phyloP scores from a whole-genome alignment of 2,888 invertebrate species.

The Drosophila paramelanica region DNA sequence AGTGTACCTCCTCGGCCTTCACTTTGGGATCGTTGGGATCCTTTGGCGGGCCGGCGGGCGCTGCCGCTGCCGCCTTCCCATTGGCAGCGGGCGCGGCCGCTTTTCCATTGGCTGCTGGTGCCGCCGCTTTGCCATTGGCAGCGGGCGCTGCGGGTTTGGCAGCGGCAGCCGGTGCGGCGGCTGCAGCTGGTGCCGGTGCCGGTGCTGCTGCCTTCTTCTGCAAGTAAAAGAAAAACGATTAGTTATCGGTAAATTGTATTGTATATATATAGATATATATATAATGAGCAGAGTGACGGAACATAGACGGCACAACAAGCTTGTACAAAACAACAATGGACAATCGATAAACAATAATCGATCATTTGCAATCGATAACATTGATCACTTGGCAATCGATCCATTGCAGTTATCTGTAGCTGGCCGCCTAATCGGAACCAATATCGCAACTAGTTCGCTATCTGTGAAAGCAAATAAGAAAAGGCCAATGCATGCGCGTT shows the following conservation, averaged over 20 bases:
- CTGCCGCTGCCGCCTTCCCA: constrained; percentile 62
- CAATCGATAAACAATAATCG: constrained; percentile 19
- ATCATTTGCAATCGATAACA: constrained; percentile 31
- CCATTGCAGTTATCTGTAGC: constrained; percentile 24
- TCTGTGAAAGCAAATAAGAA: constrained; percentile 60
- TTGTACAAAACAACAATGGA: constrained; percentile 26
- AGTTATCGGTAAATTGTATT: constrained; percentile 7
- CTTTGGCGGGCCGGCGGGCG: constrained; percentile 80
- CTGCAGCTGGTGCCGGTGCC: constrained; percentile 35
- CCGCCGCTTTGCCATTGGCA: constrained; percentile 61
- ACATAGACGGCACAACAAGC: constrained; percentile 46
- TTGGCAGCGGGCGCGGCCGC: constrained; percentile 63
- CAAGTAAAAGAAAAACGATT: constrained; percentile 36
- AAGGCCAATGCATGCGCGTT: constrained; percentile 25
- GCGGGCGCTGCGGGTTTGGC: constrained; percentile 56
- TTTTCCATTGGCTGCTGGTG: constrained; percentile 61
- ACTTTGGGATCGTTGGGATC: constrained; percentile 82
- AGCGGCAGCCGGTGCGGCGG: constrained; percentile 50
- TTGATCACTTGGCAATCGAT: constrained; percentile 48
- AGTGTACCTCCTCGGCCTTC: constrained; percentile 83
- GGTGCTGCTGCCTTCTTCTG: constrained; percentile 82
- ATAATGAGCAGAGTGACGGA: constrained; percentile 4
- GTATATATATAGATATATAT: neutral
- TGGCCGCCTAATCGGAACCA: constrained; percentile 7
- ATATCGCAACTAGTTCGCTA: constrained; percentile 20